These are phyloP conservation scores for Hirtodrosophila histrioides DNA, from an alignment of 2,888 invertebrate species.

Conservation along the genomic window DNA sequence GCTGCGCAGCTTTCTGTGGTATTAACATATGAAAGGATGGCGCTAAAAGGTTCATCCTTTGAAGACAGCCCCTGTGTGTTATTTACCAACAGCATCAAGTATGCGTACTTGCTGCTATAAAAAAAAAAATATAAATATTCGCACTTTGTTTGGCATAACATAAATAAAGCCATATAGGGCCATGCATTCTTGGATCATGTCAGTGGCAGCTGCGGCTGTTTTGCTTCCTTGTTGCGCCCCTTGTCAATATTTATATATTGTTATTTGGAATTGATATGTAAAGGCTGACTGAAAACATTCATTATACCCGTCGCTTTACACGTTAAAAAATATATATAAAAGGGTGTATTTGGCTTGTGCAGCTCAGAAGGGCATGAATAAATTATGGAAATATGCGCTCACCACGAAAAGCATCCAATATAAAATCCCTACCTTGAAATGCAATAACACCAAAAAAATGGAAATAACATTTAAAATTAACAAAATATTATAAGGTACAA, in stretches of 20 bases:
- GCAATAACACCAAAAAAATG: too few species aligned
- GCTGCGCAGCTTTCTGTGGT: conserved; percentile 31
- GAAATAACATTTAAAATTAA: too few species aligned
- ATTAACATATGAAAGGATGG: conserved; percentile 71
- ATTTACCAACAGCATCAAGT: conserved; percentile 51
- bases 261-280: conserved; percentile 64
- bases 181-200: conserved; percentile 54
- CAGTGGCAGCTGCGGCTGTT: conserved; percentile 64
- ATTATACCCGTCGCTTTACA: conserved; percentile 37
- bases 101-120: conserved; percentile 39
- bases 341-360: conserved; percentile 13
- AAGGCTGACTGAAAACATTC: conserved; percentile 47
- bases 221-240: conserved; percentile 46
- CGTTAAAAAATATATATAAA: conserved; percentile 1
- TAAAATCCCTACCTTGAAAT: not conserved
- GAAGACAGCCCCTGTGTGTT: conserved; percentile 34
- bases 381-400: conserved; percentile 10
- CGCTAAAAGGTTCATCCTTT: conserved; percentile 41
- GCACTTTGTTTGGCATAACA: conserved; percentile 49
- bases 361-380: conserved; percentile 14
- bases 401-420: not conserved
- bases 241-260: conserved; percentile 75
- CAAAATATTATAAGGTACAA: too few species aligned
- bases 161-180: conserved; percentile 21
- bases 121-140: conserved; percentile 58